These are phyloP conservation scores for Plotosus lineatus DNA, from an alignment of 2,113 vertebrate species.

Conservation along the genomic window DNA sequence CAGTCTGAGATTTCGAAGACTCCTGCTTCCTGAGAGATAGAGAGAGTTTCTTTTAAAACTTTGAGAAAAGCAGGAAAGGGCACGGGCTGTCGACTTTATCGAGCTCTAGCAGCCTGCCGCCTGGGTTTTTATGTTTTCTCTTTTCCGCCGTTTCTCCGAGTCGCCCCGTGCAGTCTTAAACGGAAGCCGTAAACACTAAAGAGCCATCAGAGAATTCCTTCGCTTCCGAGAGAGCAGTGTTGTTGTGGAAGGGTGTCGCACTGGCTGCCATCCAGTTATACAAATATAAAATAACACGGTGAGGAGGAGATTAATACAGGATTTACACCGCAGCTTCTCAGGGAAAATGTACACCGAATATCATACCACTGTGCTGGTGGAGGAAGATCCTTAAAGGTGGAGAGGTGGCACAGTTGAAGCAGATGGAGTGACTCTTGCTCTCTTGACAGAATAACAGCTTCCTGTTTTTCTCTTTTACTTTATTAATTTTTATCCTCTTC, in stretches of 20 bases:
- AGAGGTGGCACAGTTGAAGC: not conserved
- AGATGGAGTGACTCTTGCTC: not conserved
- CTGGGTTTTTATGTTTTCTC: not conserved
- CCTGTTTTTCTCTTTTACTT: not conserved
- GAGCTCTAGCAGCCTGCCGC: not conserved
- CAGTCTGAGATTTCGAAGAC: conserved; percentile 58
- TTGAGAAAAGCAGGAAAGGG: conserved; percentile 43
- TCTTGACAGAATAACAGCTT: not conserved
- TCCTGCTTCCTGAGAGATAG: conserved; percentile 68
- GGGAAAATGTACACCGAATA: not conserved
- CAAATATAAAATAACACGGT: conserved; percentile 31
- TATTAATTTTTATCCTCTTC: not conserved
- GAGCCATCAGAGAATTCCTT: conserved; percentile 8
- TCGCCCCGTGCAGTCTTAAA: conserved; percentile 34
- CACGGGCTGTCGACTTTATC: conserved; percentile 43
- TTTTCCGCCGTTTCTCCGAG: conserved; percentile 11
- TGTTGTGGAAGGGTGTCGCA: conserved; percentile 19
- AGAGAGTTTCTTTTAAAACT: conserved; percentile 21
- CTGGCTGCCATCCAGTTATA: conserved; percentile 20
- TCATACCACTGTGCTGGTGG: not conserved
- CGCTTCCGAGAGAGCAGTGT: conserved; percentile 20
- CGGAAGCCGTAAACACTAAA: conserved; percentile 13
- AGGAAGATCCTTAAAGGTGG: not conserved
- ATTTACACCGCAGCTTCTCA: conserved; percentile 15
- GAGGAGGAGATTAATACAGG: not conserved